Base-by-base conservation (phyloP, 2,113 vertebrate genomes). In the Grus americana region DNA sequence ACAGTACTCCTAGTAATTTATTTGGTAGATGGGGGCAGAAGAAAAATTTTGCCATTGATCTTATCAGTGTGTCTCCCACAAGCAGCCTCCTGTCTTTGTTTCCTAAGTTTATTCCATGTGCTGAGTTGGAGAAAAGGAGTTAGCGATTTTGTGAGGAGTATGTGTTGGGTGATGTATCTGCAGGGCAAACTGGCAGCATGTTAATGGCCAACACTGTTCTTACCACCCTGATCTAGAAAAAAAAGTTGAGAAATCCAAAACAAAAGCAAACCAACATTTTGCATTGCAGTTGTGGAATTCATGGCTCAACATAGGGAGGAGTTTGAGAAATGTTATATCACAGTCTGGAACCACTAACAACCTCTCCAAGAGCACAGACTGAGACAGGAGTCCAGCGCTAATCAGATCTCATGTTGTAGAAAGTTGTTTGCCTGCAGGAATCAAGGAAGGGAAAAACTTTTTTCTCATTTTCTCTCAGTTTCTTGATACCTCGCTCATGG, bases 141-240 rank as follows among this genome's bases (percentile, higher is more conserved):
- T 50, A 29, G 14, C 0, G 0, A 42, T 13, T 62, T 62, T 61
- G 15, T 62, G 65, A 85, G 47, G 10, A 40, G 24, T 7, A 11
- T 0, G 0, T 40, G 3, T 36, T 73, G 34, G 10, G 13, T 73
- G 30, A 8, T 72, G 7, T 76, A 8, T 74, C 57, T 88, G 18
- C 57, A 44, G 68, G 24, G 34, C 75, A 61, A 90, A 85, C 54
- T 38, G 38, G 14, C 32, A 75, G 47, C 21, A 17, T 42, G 42
- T 57, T 78, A 26, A 14, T 76, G 30, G 19, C 58, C 38, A 66
- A 9, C 30, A 6, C 8, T 79, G 10, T 59, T 79, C 58, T 68
- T 82, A 14, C 26, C 36, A 40, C 6, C 10, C 30, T n/a, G 24
- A 87, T 34, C 32, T 79, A 72, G 29, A 17, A 63, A 52, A 87